Evolutionary conservation across 2,113 vertebrate genomes (phyloP).

Genomic region (Antennarius striatus): DNA sequence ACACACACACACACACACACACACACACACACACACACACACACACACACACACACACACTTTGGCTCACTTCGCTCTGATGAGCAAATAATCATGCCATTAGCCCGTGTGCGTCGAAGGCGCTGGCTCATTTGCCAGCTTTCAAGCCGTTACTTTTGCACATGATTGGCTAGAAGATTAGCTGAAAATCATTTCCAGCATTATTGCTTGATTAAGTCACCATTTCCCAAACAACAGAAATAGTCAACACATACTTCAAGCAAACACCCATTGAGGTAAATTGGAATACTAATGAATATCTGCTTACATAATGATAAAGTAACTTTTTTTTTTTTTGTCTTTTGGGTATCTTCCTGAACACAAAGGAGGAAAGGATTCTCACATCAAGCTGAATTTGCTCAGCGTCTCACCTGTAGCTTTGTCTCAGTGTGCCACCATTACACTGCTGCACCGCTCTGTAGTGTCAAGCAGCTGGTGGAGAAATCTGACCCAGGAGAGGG

Average conservation of each 20-base stretch:
- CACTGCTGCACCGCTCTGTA: conserved; percentile 1
- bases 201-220: conserved; percentile 72
- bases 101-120: conserved; percentile 56
- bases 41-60: conserved; percentile 25
- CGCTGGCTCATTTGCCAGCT: conserved; percentile 66
- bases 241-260: conserved; percentile 38
- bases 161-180: conserved; percentile 73
- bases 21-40: conserved; percentile 21
- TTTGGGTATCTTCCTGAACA: background rate
- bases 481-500: conserved; percentile 50
- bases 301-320: conserved; percentile 8
- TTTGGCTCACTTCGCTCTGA: conserved; percentile 56
- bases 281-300: conserved; percentile 46
- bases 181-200: conserved; percentile 67
- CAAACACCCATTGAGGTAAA: conserved; percentile 8
- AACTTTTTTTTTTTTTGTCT: background rate
- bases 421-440: conserved; percentile 34
- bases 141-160: conserved; percentile 68
- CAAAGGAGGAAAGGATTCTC: background rate
- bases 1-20: no score
- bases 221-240: conserved; percentile 51
- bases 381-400: conserved; percentile 8
- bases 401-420: conserved; percentile 24
- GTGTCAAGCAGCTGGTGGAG: conserved; percentile 35
- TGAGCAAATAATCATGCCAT: conserved; percentile 77